Percentiles rank a stretch among this genome's conserved stretches.
Evolutionary conservation across 1,140 invertebrate species (phyloP).

Genomic region (Saccostrea glomerata): DNA sequence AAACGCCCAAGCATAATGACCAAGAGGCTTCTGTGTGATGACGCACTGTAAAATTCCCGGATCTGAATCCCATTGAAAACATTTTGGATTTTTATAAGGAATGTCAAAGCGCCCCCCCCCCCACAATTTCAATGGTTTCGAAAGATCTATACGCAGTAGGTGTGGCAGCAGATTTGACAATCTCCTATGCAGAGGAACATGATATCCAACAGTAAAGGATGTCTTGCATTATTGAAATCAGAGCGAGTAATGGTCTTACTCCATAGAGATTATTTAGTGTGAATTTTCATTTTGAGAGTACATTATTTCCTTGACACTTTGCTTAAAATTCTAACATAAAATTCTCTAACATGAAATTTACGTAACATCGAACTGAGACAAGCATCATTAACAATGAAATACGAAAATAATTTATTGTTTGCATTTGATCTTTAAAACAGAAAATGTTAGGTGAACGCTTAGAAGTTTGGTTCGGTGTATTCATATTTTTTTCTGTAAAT

Average conservation of each 20-base stretch:
- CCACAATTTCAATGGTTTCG: neutral
- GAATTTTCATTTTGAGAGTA: neutral
- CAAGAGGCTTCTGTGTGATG: neutral
- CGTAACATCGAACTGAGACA: neutral
- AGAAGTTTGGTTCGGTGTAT: too few species aligned
- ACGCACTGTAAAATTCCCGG: neutral
- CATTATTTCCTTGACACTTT: neutral
- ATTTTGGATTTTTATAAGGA: neutral
- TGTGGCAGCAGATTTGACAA: neutral
- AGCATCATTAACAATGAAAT: neutral
- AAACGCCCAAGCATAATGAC: too few species aligned
- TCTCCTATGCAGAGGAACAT: neutral
- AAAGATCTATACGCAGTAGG: neutral
- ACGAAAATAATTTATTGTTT: too few species aligned
- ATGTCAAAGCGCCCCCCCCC: neutral
- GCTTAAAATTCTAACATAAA: neutral
- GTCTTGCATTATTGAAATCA: slow-evolving; percentile 20
- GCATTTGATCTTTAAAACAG: too few species aligned
- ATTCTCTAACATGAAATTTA: neutral
- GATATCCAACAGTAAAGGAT: neutral
- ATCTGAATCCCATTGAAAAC: slow-evolving; percentile 30
- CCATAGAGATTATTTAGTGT: neutral
- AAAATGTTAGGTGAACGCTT: too few species aligned
- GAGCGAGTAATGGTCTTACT: slow-evolving; percentile 28
- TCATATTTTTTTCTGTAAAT: too few species aligned